These are phyloP conservation scores for Garra rufa DNA, from an alignment of 2,113 vertebrate species.

Conservation along the genomic window DNA sequence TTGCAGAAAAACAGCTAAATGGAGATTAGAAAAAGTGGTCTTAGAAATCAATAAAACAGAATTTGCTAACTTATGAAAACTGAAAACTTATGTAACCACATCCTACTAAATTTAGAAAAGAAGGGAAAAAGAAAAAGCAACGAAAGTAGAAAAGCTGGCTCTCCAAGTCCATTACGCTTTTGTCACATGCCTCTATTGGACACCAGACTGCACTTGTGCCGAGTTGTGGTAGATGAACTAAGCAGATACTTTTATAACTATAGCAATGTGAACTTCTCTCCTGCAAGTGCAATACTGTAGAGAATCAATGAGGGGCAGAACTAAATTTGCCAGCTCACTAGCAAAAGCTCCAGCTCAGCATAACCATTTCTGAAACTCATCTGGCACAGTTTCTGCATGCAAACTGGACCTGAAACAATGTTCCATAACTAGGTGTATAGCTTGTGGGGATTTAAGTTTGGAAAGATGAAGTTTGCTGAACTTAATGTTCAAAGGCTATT, in stretches of 20 bases:
- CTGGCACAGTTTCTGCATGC: conserved; percentile 12
- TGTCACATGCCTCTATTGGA: conserved; percentile 33
- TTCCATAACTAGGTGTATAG: conserved; percentile 19
- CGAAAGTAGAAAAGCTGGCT: conserved; percentile 9
- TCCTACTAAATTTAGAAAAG: not conserved
- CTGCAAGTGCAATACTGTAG: conserved; percentile 11
- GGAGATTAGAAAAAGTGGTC: not conserved
- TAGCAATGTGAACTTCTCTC: conserved; percentile 14
- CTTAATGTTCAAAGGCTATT: not conserved
- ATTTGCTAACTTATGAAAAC: too few species aligned
- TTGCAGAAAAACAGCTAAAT: not conserved
- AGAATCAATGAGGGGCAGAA: conserved; percentile 27
- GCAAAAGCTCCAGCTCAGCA: conserved; percentile 20
- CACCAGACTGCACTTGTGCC: conserved; percentile 25
- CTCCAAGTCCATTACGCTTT: conserved; percentile 2
- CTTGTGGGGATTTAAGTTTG: not conserved
- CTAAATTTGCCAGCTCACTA: conserved; percentile 46
- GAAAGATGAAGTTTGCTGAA: conserved; percentile 12
- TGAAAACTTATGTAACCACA: not conserved
- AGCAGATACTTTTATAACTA: conserved; percentile 30
- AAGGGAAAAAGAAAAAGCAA: not conserved
- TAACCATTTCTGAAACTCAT: conserved; percentile 34
- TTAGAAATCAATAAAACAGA: too few species aligned
- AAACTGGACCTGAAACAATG: conserved; percentile 22
- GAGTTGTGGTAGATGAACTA: conserved; percentile 13